Percentiles rank a stretch among this genome's conserved stretches.
phyloP scores from a whole-genome alignment of 2,888 invertebrate genomes.

The Hydropsyche betteni region DNA sequence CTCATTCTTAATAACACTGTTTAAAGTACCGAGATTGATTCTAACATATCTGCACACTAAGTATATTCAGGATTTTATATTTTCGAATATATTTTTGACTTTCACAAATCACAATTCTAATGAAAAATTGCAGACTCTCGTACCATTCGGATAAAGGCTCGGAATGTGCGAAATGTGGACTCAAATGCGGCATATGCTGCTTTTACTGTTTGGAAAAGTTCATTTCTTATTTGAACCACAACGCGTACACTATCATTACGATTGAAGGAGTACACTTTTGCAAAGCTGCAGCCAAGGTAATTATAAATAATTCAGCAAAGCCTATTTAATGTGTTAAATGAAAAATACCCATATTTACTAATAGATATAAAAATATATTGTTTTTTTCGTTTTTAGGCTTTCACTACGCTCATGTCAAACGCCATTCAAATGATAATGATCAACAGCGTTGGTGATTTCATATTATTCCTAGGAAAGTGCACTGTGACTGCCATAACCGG shows the following conservation, averaged over 20 bases:
- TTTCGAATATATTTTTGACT: neutral
- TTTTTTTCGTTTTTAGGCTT: constrained; percentile 71
- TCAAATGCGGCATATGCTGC: constrained; percentile 88
- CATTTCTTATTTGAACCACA: constrained; percentile 90
- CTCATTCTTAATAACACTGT: constrained; percentile 90
- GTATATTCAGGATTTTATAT: constrained; percentile 62
- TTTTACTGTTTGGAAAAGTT: constrained; percentile 92
- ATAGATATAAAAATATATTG: neutral
- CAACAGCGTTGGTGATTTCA: constrained; percentile 92
- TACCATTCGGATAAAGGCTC: constrained; percentile 76
- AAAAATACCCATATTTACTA: constrained; percentile 54
- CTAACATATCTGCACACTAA: constrained; percentile 89
- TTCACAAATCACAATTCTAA: neutral
- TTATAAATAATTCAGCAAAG: too few species aligned
- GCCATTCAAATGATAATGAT: constrained; percentile 89
- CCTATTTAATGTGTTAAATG: too few species aligned
- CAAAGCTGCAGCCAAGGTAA: constrained; percentile 86
- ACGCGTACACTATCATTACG: constrained; percentile 93
- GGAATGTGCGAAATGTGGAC: constrained; percentile 77
- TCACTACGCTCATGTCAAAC: constrained; percentile 83
- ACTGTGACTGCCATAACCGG: constrained; percentile 85
- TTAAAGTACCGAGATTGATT: constrained; percentile 89
- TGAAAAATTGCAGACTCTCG: constrained; percentile 66
- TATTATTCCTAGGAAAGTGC: constrained; percentile 86
- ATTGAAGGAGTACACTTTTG: constrained; percentile 92